Evolutionary conservation across 2,797 vertebrate genomes (phyloP).

Genomic region (Carcharodon carcharias): DNA sequence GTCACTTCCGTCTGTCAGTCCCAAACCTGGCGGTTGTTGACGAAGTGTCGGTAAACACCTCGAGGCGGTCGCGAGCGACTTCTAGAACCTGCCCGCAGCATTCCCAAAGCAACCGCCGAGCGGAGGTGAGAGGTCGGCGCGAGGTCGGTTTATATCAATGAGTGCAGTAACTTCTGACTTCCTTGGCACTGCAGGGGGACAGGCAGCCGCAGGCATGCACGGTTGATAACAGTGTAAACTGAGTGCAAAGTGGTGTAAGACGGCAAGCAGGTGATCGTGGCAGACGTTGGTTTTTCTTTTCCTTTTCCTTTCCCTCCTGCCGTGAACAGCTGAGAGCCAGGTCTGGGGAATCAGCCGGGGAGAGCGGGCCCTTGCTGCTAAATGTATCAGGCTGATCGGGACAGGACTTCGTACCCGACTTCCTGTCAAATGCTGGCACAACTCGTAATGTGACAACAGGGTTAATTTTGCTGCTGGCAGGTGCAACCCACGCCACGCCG

Average conservation of each 20-base stretch:
- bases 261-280: neutral
- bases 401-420: neutral
- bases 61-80: neutral
- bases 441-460: neutral
- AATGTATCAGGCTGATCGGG: neutral
- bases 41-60: neutral
- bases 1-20: slow-evolving; percentile 30
- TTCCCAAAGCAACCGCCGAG: neutral
- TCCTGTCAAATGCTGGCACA: neutral
- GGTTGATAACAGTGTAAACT: neutral
- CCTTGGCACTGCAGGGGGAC: neutral
- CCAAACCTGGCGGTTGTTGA: neutral
- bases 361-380: neutral
- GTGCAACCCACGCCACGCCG: neutral
- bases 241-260: neutral
- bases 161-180: neutral
- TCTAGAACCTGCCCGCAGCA: neutral
- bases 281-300: neutral
- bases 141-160: neutral
- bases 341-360: no score
- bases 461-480: neutral
- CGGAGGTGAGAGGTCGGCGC: neutral
- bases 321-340: neutral
- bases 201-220: neutral
- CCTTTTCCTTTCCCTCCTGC: neutral